These are phyloP conservation scores for Agrilus planipennis DNA, from an alignment of 1,140 invertebrate species.

Conservation along the genomic window DNA sequence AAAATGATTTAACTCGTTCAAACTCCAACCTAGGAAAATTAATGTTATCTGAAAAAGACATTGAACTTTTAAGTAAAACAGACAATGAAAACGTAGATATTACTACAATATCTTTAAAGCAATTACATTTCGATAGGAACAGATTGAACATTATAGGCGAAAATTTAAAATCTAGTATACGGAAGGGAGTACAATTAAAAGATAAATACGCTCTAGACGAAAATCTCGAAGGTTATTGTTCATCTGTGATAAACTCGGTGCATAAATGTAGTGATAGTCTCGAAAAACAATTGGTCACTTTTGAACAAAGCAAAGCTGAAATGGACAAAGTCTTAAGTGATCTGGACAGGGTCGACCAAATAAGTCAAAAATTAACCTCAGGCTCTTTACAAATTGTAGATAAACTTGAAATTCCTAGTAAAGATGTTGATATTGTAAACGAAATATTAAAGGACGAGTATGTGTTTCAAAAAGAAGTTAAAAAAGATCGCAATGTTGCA, in stretches of 20 bases:
- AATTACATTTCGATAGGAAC: no score
- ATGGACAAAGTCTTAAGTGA: conserved; percentile 35
- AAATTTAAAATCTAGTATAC: no score
- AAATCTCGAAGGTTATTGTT: conserved; percentile 32
- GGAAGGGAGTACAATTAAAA: no score
- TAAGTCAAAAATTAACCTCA: conserved; percentile 23
- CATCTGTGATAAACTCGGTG: conserved; percentile 37
- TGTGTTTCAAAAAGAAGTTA: conserved; percentile 17
- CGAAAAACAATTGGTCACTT: conserved; percentile 36
- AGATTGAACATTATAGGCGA: no score
- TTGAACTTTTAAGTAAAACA: no score
- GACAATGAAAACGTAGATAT: no score
- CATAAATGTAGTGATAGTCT: conserved; percentile 38
- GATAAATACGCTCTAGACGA: conserved; percentile 16
- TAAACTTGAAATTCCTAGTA: conserved; percentile 9
- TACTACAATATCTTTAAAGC: no score
- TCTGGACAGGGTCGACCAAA: conserved; percentile 32
- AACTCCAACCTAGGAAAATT: no score
- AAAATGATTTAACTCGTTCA: no score
- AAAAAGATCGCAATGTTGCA: conserved; percentile 16
- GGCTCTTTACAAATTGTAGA: conserved; percentile 14
- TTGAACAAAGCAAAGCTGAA: conserved; percentile 32
- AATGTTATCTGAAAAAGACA: no score
- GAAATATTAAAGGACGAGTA: conserved; percentile 26
- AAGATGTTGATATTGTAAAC: conserved; percentile 20